phyloP scores from a whole-genome alignment of 2,113 vertebrate species.

The Pachypanchax playfairii region DNA sequence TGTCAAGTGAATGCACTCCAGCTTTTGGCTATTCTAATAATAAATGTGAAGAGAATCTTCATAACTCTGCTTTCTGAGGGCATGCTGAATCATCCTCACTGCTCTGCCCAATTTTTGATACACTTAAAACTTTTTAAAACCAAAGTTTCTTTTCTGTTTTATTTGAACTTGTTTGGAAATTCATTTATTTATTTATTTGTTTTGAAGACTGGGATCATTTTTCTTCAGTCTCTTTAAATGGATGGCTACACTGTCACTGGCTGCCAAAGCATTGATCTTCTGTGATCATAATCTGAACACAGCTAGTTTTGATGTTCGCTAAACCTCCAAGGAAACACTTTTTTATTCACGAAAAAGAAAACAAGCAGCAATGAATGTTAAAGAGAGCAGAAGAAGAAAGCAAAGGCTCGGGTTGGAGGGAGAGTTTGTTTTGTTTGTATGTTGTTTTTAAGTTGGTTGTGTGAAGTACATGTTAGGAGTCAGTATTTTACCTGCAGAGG shows the following conservation, averaged over 20 bases:
- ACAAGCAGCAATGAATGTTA: slow-evolving; percentile 43
- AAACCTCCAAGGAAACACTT: slow-evolving; percentile 54
- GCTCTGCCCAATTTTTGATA: slow-evolving; percentile 19
- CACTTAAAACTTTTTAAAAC: slow-evolving; percentile 44
- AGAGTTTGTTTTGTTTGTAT: not conserved
- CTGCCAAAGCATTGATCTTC: slow-evolving; percentile 62
- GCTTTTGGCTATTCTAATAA: slow-evolving; percentile 46
- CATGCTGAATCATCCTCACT: not conserved
- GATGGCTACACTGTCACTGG: slow-evolving; percentile 33
- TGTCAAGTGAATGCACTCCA: slow-evolving; percentile 17
- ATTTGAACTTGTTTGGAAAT: no score
- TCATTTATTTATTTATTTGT: no score
- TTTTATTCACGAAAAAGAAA: slow-evolving; percentile 67
- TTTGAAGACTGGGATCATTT: slow-evolving; percentile 45
- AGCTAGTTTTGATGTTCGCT: slow-evolving; percentile 63
- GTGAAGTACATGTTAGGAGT: not conserved
- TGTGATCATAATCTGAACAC: slow-evolving; percentile 63
- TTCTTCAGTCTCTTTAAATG: slow-evolving; percentile 58
- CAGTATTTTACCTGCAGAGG: not conserved
- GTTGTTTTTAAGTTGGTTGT: not conserved
- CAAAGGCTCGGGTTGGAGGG: not conserved
- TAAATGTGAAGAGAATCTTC: slow-evolving; percentile 35
- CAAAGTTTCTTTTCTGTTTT: slow-evolving; percentile 39
- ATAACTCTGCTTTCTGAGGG: slow-evolving; percentile 34
- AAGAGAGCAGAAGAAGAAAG: slow-evolving; percentile 16